Base-by-base conservation (phyloP, 2,888 invertebrate species). In the Thyatira batis region DNA sequence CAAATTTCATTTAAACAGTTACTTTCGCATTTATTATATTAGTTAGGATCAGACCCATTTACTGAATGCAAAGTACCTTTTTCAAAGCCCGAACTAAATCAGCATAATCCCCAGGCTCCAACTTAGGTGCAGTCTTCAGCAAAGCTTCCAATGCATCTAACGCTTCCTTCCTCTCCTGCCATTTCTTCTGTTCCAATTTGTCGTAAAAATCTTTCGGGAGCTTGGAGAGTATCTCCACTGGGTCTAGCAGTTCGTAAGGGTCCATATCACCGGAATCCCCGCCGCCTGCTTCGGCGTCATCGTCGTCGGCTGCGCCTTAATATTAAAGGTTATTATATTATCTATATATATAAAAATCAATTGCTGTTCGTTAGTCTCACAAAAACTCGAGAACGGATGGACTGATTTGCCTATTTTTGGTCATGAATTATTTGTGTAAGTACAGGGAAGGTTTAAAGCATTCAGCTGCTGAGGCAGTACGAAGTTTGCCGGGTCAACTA, bases 121-220 rank as follows among this genome's bases (percentile, higher is more conserved):
- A 83, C 81, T 96, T 98, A 0, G 97, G 98, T 54, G 95, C 94
- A 77, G 94, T 94, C 68, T 96, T 95, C 9, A 97, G 80, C 20
- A 98, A 87, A 62, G 93, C 94, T 63, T 98, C 97, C 10, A 99
- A 82, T 0, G 93, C 92, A 69, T 99, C 99, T 11, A 99, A 83
- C 0, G 96, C 96, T 79, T 99, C 98, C 79, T 98, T 98, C 25
- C 99, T 93, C 54, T 99, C 97, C 78, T 97, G 97, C 99, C 98
- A 99, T 78, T 98, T 99, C 84, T 98, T 98, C 0, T 97, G 97
- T 73, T 99, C 98, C 3, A 97, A 82, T 82, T 98, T 97, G 3
- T 98, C 98, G 79, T 96, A 98, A 84, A 99, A 99, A 84, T 99
- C 98, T 87, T 98, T 97, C 0, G 99, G 98, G 30, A 99, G 87